A percentile compares a stretch with the other conserved stretches of the same genome.
These are phyloP conservation scores for Hirtodrosophila cameraria DNA, from an alignment of 2,888 invertebrate genomes.

Conservation along the genomic window DNA sequence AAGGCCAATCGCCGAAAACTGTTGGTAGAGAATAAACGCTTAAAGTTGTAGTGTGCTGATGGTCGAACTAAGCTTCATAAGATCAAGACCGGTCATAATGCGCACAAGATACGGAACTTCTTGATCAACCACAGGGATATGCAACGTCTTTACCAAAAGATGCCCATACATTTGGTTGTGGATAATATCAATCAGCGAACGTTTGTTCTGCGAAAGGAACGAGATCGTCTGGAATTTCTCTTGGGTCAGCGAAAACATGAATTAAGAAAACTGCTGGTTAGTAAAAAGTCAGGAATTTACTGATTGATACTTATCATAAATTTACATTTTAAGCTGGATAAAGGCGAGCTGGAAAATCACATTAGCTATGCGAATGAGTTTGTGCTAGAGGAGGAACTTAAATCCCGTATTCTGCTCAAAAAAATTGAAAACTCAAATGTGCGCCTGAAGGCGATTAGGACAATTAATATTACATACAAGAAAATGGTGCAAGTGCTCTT, in stretches of 20 bases:
- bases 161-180: too few species aligned
- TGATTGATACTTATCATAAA: too few species aligned
- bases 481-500: too few species aligned
- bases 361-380: slow-evolving; percentile 81
- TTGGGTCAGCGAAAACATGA: slow-evolving; percentile 63
- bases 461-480: too few species aligned
- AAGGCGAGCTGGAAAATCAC: slow-evolving; percentile 75
- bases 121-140: slow-evolving; percentile 80
- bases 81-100: slow-evolving; percentile 68
- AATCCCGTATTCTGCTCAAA: too few species aligned
- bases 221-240: too few species aligned
- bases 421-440: too few species aligned
- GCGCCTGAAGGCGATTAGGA: too few species aligned
- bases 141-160: slow-evolving; percentile 81
- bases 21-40: slow-evolving; percentile 51
- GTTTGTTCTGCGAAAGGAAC: too few species aligned
- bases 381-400: slow-evolving; percentile 74
- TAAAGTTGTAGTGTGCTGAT: slow-evolving; percentile 77
- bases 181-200: too few species aligned
- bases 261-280: slow-evolving; percentile 74
- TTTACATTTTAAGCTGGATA: slow-evolving; percentile 57
- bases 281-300: slow-evolving; percentile 2
- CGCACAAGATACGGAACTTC: slow-evolving; percentile 75
- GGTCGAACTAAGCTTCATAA: slow-evolving; percentile 77
- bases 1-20: slow-evolving; percentile 64